Evolutionary conservation across 2,113 vertebrate species (phyloP), one percentile per base, ranked within the genome.

Genomic region (Spermophilus dauricus): DNA sequence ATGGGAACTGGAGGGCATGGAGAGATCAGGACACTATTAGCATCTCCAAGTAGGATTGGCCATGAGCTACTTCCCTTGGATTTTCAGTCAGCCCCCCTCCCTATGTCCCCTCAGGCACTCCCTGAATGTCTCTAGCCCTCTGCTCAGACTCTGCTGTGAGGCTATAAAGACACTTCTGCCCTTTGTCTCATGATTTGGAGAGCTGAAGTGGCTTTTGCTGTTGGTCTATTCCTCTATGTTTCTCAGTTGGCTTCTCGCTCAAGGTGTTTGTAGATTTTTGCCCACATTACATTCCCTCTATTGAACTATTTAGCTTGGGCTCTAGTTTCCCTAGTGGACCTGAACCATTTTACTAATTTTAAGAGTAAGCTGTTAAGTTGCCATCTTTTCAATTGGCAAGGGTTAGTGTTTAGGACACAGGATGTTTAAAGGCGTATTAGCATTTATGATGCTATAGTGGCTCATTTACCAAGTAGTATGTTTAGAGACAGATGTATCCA

Each of bases 311-410:
- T 58, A 61, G 48, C 65, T 56, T 81, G 70, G 37, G 1, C 8
- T 45, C 48, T 42, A 8, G 4, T 58, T 72, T 83, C 51, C 39
- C 51, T 8, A 81, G 48, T 51, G 8, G 10, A 82, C 67, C 7
- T 13, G 63, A 65, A 65, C 1, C 39, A 30, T 58, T 51, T 48
- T 56, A 22, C n/a, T 72, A 24, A 39, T 81, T 77, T 83, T 9
- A 87, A 42, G 56, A 92, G 37, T 48, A 91, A 96, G 42, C 32
- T 53, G 92, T 63, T 81, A 81, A 85, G 42, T 48, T 92, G 37
- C 42, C 30, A 51, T 63, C 14, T 89, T 89, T 92, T 85, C 30
- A 45, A 39, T 45, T 95, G 58, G 11, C 51, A 34, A 45, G 37
- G 69, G 61, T 94, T 91, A 96, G 88, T 65, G 34, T 83, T 77